Evolutionary conservation across 2,797 vertebrate species (phyloP).

Genomic region (Pseudomugil tenellus): DNA sequence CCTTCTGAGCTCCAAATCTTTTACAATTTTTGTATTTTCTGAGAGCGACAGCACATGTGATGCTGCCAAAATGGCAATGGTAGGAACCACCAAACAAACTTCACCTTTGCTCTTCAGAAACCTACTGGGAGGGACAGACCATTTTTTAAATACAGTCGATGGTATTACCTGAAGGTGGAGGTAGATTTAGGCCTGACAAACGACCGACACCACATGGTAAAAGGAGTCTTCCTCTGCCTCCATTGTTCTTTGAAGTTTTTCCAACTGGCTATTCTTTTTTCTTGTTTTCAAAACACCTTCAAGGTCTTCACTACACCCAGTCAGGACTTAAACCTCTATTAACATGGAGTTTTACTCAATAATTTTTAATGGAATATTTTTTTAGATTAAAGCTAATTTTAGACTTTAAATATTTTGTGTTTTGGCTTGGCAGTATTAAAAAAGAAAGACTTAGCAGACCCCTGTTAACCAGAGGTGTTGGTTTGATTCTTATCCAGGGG

Average conservation of each 20-base stretch:
- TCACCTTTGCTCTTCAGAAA: no score
- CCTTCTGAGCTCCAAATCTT: no score
- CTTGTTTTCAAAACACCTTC: constrained; percentile 32
- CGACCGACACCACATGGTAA: constrained; percentile 33
- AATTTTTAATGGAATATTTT: background rate
- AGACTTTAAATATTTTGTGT: background rate
- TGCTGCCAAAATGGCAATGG: no score
- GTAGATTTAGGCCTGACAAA: constrained; percentile 45
- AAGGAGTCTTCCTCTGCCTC: constrained; percentile 40
- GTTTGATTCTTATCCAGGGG: constrained; percentile 79
- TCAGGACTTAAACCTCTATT: constrained; percentile 29
- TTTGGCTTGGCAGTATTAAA: background rate
- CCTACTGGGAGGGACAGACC: no score
- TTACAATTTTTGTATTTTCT: no score
- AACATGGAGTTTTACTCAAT: background rate
- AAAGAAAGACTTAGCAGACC: background rate
- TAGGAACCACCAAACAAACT: no score
- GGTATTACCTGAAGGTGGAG: background rate
- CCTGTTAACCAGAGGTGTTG: background rate
- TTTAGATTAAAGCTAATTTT: background rate
- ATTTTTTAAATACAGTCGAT: no score
- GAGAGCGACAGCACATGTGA: no score
- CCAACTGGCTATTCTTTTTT: constrained; percentile 49
- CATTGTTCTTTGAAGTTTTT: constrained; percentile 43
- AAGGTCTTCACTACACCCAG: constrained; percentile 11